Evolutionary conservation across 1,140 invertebrate genomes (phyloP).

Genomic region (Parasteatoda tepidariorum): DNA sequence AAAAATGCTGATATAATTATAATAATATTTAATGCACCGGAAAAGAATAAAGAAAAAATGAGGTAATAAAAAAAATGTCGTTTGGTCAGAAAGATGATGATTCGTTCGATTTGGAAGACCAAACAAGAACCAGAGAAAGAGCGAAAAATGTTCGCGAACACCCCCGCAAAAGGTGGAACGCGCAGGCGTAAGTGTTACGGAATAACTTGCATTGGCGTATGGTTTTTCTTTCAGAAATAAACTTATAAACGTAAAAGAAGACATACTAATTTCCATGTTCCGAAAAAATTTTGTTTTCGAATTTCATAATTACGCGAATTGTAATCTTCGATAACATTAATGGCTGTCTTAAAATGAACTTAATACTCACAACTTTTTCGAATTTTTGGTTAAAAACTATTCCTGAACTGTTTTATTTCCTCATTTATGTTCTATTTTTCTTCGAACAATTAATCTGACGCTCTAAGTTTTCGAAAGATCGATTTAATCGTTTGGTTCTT

Average conservation of each 20-base stretch:
- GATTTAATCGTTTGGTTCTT: too few species aligned
- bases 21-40: neutral
- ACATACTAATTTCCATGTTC: too few species aligned
- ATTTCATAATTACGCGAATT: too few species aligned
- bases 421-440: too few species aligned
- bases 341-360: too few species aligned
- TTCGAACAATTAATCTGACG: too few species aligned
- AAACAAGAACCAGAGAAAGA: conserved; percentile 3
- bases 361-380: too few species aligned
- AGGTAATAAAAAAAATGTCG: conserved; percentile 2
- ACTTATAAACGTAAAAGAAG: neutral
- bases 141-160: conserved; percentile 6
- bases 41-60: conserved; percentile 7
- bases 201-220: neutral
- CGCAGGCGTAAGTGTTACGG: neutral
- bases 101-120: conserved; percentile 18
- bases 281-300: too few species aligned
- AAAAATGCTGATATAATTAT: neutral
- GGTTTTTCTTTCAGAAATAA: neutral
- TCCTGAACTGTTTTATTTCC: too few species aligned
- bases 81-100: conserved; percentile 5
- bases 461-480: too few species aligned
- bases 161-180: conserved; percentile 11
- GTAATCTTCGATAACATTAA: too few species aligned
- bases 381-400: too few species aligned